Conservation (phyloP, 2,888 invertebrate genomes). For the Choristoneura rosaceana region DNA sequence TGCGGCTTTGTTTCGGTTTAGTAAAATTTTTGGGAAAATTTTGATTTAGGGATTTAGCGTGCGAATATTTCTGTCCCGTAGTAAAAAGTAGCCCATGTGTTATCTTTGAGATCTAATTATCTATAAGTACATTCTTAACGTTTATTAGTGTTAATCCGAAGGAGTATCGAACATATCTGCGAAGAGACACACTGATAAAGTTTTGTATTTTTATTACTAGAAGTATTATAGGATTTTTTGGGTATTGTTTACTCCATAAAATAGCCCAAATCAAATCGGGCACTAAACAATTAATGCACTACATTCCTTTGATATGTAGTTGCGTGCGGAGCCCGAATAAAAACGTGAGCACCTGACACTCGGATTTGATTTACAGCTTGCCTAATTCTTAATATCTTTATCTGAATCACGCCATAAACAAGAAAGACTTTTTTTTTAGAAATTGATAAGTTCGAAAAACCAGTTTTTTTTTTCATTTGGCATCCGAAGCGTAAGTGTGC, state of each 20-base stretch:
- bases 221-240: background rate
- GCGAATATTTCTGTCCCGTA: too few relatives aligned
- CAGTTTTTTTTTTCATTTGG: background rate
- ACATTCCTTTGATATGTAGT: conserved; percentile 72
- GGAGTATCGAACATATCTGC: too few relatives aligned
- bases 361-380: conserved; percentile 78
- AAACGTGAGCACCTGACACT: conserved; percentile 59
- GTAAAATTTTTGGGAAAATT: too few relatives aligned
- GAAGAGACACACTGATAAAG: too few relatives aligned
- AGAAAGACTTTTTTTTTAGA: conserved; percentile 59
- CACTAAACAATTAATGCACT: conserved; percentile 29
- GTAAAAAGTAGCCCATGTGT: too few relatives aligned
- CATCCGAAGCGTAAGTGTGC: background rate
- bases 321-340: conserved; percentile 76
- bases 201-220: too few relatives aligned
- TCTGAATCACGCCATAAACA: conserved; percentile 76
- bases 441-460: conserved; percentile 10
- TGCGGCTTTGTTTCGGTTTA: too few relatives aligned
- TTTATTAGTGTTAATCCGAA: too few relatives aligned
- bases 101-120: too few relatives aligned
- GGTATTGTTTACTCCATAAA: conserved; percentile 18
- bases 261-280: conserved; percentile 27
- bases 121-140: too few relatives aligned
- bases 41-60: too few relatives aligned
- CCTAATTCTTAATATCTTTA: conserved; percentile 79